Evolutionary conservation across 2,888 invertebrate species (phyloP).

Genomic region (Notodonta dromedarius): DNA sequence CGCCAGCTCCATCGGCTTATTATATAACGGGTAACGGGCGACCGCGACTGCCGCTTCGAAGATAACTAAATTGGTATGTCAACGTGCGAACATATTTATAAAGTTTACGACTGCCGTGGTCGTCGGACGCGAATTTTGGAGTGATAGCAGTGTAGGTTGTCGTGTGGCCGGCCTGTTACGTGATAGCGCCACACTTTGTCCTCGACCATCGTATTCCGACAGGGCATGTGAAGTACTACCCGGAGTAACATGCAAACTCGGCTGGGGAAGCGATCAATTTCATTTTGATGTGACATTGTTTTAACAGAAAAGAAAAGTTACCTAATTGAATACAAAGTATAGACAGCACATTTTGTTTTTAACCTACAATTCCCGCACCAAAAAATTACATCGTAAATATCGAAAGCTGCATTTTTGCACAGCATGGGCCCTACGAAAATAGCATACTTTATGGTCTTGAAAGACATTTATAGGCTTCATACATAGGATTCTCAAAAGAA

Average conservation of each 20-base stretch:
- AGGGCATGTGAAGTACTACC: conserved; percentile 51
- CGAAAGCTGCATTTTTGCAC: conserved; percentile 23
- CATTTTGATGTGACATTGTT: too few species aligned
- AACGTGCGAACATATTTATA: conserved; percentile 25
- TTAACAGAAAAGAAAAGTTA: too few species aligned
- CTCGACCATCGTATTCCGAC: conserved; percentile 42
- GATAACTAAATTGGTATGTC: conserved; percentile 24
- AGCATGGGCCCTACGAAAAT: conserved; percentile 24
- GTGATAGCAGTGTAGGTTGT: conserved; percentile 19
- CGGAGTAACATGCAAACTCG: conserved; percentile 73
- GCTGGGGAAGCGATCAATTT: conserved; percentile 36
- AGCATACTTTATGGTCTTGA: conserved; percentile 24
- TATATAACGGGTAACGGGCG: conserved; percentile 29
- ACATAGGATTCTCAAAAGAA: conserved; percentile 22
- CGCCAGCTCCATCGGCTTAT: conserved; percentile 38
- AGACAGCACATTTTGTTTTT: neutral
- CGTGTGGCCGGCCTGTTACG: conserved; percentile 34
- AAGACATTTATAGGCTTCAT: conserved; percentile 28
- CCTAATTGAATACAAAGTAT: too few species aligned
- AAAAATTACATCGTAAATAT: neutral
- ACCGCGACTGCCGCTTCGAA: conserved; percentile 14
- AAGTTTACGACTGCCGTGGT: conserved; percentile 12
- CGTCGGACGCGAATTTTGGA: conserved; percentile 13
- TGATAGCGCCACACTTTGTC: conserved; percentile 8
- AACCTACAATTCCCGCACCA: neutral